These are phyloP conservation scores for Zosterops pallidus DNA, from an alignment of 2,113 vertebrate genomes.

Conservation along the genomic window DNA sequence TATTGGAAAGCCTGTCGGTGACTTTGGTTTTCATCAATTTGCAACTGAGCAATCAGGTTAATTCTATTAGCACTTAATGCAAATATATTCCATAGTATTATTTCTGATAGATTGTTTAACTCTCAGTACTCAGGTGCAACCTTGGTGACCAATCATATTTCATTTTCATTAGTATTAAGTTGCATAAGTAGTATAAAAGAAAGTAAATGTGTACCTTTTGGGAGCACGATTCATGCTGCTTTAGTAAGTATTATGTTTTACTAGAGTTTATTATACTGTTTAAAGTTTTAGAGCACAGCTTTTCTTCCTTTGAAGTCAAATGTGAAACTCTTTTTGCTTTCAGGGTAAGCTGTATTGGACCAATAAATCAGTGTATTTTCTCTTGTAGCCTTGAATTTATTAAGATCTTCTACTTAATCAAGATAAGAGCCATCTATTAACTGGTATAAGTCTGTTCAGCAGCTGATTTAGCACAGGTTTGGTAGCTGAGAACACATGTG, in stretches of 20 bases:
- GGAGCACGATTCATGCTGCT: not conserved
- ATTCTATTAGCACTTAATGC: not conserved
- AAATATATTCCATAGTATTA: not conserved
- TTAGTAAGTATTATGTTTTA: conserved; percentile 33
- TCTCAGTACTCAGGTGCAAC: not conserved
- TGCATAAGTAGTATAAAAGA: not conserved
- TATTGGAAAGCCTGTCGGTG: not conserved
- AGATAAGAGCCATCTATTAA: not conserved
- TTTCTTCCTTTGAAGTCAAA: conserved; percentile 34
- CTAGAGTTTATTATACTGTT: not conserved
- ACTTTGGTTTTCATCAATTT: not conserved
- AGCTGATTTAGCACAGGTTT: not conserved
- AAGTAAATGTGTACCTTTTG: not conserved
- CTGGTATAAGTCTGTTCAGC: not conserved
- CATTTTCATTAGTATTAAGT: not conserved
- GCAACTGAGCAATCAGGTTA: not conserved
- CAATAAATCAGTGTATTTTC: conserved; percentile 15
- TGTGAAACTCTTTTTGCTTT: conserved; percentile 6
- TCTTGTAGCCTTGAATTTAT: not conserved
- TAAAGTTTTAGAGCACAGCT: not conserved
- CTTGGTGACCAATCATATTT: not conserved
- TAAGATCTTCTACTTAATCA: not conserved
- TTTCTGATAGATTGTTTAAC: not conserved
- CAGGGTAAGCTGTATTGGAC: not conserved
- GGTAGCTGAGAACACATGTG: not conserved